These are phyloP conservation scores for Picathartes gymnocephalus DNA, from an alignment of 2,113 vertebrate genomes.

Conservation along the genomic window DNA sequence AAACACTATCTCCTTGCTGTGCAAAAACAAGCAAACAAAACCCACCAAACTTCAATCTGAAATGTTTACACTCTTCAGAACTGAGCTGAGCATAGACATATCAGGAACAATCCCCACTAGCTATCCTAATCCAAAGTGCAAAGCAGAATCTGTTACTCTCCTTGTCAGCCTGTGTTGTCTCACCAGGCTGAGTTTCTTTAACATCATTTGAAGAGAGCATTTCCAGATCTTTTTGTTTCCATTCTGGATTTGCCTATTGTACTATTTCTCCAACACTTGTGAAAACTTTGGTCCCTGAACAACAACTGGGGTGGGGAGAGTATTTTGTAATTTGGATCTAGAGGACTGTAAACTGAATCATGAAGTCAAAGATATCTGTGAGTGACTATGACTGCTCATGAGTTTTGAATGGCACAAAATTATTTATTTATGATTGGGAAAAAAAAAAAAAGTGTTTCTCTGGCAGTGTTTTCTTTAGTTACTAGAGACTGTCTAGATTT, in stretches of 20 bases:
- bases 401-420: not conserved
- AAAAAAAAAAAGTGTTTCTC: not conserved
- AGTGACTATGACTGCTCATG: not conserved
- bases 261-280: not conserved
- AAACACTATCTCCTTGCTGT: not conserved
- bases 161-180: not conserved
- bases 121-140: not conserved
- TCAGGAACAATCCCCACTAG: not conserved
- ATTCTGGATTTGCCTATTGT: not conserved
- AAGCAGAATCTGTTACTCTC: not conserved
- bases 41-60: not conserved
- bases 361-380: not conserved
- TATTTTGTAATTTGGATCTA: not conserved
- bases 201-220: not conserved
- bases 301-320: accelerated
- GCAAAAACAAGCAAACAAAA: not conserved
- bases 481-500: not conserved
- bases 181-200: not conserved
- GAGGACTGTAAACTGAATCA: not conserved
- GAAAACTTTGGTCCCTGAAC: not conserved
- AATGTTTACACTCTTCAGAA: not conserved
- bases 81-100: not conserved
- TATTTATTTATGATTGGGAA: not conserved
- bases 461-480: not conserved
- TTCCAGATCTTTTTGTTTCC: not conserved